Base-by-base conservation (phyloP, 2,797 vertebrate genomes). In the Myotis findleyi region DNA sequence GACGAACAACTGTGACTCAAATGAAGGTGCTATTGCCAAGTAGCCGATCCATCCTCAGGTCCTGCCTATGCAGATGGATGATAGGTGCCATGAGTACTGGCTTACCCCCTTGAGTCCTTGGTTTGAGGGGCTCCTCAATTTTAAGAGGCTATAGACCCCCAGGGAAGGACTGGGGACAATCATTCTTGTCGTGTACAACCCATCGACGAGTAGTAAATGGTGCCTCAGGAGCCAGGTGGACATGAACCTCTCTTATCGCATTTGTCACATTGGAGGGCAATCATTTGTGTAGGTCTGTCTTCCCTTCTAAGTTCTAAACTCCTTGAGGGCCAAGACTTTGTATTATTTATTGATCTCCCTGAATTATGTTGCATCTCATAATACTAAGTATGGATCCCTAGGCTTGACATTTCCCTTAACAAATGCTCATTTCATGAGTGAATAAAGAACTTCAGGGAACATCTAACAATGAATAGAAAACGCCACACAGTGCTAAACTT, bases 21-120 rank as follows among this genome's bases (percentile, higher is more conserved):
- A 64, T 30, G 49, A 64, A 17, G n/a, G n/a, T 69, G 30, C 36
- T 47, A 41, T 66, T 83, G 64, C 69, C 81, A 83, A 90, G 68
- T 36, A 88, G 57, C 92, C 21, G 20, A 47, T 55, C 68, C 27
- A 13, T 21, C 82, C 91, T 77, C 11, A 27, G 53, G 92, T 72
- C 94, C 81, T 84, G 57, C 49, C 87, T 33, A 7, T 33, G 81
- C 92, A 97, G 96, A 87, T 86, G 88, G 57, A 92, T 80, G 76
- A 94, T 55, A 85, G 69, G 16, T 38, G 68, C 77, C 36, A 0
- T 89, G 77, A 94, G 76, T 33, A 69, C 72, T 81, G 30, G 73
- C 79, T 85, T 57, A 68, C 41, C 49, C 66, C 7, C 30, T 41
- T 69, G 76, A 33, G 20, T 85, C 89, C 73, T 85, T 79, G 36